Evolutionary conservation across 2,113 vertebrate species (phyloP).

Genomic region (Phainopepla nitens): DNA sequence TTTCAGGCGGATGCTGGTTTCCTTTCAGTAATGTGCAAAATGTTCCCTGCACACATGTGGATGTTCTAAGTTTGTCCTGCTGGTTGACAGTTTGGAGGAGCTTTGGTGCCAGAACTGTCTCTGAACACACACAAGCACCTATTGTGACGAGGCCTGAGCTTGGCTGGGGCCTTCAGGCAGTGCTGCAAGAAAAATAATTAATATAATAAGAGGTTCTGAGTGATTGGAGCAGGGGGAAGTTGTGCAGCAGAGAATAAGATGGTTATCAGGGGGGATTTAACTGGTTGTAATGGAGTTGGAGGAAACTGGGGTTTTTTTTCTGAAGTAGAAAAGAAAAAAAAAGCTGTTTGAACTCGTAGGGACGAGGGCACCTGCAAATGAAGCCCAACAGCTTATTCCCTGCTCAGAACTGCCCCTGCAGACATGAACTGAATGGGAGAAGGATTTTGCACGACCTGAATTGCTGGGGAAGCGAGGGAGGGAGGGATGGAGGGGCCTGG

Average conservation of each 20-base stretch:
- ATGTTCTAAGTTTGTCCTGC: neutral
- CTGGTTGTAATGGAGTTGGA: neutral
- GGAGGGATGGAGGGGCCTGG: neutral
- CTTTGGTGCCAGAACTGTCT: neutral
- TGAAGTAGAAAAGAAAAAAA: neutral
- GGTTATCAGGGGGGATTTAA: neutral
- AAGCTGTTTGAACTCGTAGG: neutral
- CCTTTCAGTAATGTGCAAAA: constrained; percentile 24
- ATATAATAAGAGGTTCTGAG: neutral
- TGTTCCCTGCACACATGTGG: constrained; percentile 36
- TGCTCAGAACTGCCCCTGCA: neutral
- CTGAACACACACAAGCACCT: constrained; percentile 2
- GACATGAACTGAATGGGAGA: neutral
- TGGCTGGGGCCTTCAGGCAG: neutral
- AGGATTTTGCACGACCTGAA: neutral
- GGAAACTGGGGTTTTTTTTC: neutral
- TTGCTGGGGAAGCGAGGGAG: neutral
- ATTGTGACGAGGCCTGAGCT: neutral
- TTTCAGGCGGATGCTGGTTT: constrained; percentile 10
- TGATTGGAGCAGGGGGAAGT: neutral
- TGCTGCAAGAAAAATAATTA: neutral
- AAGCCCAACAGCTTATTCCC: neutral
- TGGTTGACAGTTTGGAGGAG: neutral
- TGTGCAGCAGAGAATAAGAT: neutral
- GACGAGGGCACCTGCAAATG: neutral